Evolutionary conservation across 2,797 vertebrate genomes (phyloP).

Genomic region (Gymnodraco acuticeps): DNA sequence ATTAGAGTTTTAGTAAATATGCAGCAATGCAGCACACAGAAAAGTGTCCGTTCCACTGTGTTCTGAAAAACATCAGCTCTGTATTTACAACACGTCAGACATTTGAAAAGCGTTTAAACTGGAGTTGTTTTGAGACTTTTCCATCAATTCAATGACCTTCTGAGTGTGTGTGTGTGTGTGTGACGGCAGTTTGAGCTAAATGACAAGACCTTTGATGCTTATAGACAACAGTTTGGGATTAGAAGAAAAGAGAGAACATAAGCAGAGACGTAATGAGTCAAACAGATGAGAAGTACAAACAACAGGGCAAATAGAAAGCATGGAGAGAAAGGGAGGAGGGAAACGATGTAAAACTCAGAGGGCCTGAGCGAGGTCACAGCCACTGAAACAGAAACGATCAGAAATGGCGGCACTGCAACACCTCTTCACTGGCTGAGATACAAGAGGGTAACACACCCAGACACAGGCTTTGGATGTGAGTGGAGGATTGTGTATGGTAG

Average conservation of each 20-base stretch:
- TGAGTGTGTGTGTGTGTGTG: slow-evolving; percentile 26
- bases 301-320: slow-evolving; percentile 39
- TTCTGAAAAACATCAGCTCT: slow-evolving; percentile 10
- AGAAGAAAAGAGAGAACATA: slow-evolving; percentile 45
- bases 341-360: slow-evolving; percentile 20
- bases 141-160: slow-evolving; percentile 25
- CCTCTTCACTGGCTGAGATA: slow-evolving; percentile 19
- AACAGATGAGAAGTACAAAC: slow-evolving; percentile 52
- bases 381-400: slow-evolving; percentile 33
- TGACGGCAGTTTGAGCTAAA: slow-evolving; percentile 48
- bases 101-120: slow-evolving; percentile 26
- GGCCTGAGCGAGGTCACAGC: slow-evolving; percentile 39
- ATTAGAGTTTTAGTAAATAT: not conserved
- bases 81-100: not conserved
- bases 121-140: slow-evolving; percentile 27
- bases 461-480: not conserved
- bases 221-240: slow-evolving; percentile 51
- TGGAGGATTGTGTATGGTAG: not conserved
- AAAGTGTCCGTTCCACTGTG: not conserved
- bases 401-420: slow-evolving; percentile 17
- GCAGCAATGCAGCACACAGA: not conserved
- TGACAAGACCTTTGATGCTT: slow-evolving; percentile 67
- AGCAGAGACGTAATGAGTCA: slow-evolving; percentile 47
- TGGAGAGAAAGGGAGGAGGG: slow-evolving; percentile 15
- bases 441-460: slow-evolving; percentile 13